Percentiles rank a stretch among this genome's conserved stretches.
Evolutionary conservation across 2,888 invertebrate species (phyloP).

Genomic region (Dioctria rufipes): DNA sequence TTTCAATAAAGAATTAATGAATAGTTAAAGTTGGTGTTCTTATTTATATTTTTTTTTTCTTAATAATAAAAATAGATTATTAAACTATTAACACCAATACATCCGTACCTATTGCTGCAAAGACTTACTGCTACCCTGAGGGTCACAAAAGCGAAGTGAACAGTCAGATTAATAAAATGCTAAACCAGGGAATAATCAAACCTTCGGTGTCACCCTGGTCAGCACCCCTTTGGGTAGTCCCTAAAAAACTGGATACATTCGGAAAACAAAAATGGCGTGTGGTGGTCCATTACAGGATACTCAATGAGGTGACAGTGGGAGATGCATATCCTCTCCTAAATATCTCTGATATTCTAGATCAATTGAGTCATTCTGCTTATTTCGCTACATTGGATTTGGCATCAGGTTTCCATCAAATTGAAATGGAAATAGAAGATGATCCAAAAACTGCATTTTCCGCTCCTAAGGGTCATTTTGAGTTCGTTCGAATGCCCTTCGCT

Average conservation of each 20-base stretch:
- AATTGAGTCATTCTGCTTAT: not conserved
- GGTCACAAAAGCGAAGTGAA: not conserved
- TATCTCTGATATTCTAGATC: conserved; percentile 9
- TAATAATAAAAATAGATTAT: too few species aligned
- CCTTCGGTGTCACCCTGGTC: conserved; percentile 60
- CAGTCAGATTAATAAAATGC: conserved; percentile 41
- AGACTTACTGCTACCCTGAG: conserved; percentile 25
- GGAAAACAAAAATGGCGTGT: conserved; percentile 59
- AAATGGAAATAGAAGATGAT: not conserved
- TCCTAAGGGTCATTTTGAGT: not conserved
- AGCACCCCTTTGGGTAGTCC: conserved; percentile 61
- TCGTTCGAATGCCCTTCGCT: not conserved
- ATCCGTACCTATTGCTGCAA: conserved; percentile 8
- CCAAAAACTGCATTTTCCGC: too few species aligned
- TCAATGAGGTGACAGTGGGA: not conserved
- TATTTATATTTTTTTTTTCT: too few species aligned
- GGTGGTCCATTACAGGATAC: not conserved
- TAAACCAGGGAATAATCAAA: conserved; percentile 59
- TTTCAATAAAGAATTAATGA: too few species aligned
- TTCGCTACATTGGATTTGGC: conserved; percentile 1
- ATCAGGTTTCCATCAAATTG: conserved; percentile 10
- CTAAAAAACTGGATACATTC: conserved; percentile 61
- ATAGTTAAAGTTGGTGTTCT: too few species aligned
- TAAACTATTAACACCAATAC: too few species aligned
- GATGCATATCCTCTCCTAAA: not conserved